These are phyloP conservation scores for Nerophis ophidion DNA, from an alignment of 2,113 vertebrate species.

Conservation along the genomic window DNA sequence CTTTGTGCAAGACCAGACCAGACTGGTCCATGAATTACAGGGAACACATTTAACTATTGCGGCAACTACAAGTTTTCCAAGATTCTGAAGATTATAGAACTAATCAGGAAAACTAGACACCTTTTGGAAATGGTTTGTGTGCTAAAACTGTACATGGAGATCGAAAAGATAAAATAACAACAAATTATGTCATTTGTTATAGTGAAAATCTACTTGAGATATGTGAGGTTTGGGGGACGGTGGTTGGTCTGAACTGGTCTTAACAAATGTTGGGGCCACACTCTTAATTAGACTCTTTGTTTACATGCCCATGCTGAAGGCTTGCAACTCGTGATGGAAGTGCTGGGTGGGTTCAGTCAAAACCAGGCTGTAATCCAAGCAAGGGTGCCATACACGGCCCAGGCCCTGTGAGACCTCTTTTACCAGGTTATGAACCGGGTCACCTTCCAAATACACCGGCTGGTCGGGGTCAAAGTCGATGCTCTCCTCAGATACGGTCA, in stretches of 20 bases:
- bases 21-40: constrained; percentile 10
- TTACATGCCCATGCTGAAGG: constrained; percentile 95
- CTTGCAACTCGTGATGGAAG: constrained; percentile 93
- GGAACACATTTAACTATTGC: neutral
- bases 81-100: neutral
- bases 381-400: constrained; percentile 88
- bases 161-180: constrained; percentile 33
- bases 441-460: constrained; percentile 84
- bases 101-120: neutral
- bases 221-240: constrained; percentile 3
- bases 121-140: constrained; percentile 14
- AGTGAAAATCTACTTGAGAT: constrained; percentile 16
- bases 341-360: constrained; percentile 93
- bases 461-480: constrained; percentile 96
- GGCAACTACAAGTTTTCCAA: neutral
- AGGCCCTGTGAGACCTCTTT: constrained; percentile 95
- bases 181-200: constrained; percentile 17
- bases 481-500: constrained; percentile 95
- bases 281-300: constrained; percentile 25
- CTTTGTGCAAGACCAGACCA: constrained; percentile 46
- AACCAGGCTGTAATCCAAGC: constrained; percentile 88
- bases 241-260: constrained; percentile 46
- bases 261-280: constrained; percentile 27
- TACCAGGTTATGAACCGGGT: constrained; percentile 92
- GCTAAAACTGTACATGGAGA: constrained; percentile 25